phyloP scores from a whole-genome alignment of 2,888 invertebrate species.

The Anaspis maculata region DNA sequence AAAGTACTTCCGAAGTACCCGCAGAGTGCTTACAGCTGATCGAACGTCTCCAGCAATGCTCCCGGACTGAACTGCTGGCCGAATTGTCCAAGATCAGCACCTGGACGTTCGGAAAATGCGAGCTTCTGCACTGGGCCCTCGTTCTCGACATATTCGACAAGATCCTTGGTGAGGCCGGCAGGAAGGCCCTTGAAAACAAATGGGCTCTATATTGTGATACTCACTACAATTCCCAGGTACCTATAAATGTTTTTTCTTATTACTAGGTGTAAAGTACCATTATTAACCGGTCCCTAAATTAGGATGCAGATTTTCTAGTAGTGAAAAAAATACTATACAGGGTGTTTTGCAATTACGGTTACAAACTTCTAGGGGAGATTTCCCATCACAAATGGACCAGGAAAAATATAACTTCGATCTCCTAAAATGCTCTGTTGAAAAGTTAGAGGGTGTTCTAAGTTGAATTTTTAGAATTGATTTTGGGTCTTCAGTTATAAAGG shows the following conservation, averaged over 20 bases:
- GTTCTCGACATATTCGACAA: constrained; percentile 68
- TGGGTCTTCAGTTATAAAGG: too few species aligned
- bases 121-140: constrained; percentile 80
- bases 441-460: too few species aligned
- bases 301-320: too few species aligned
- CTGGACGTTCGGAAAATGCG: constrained; percentile 83
- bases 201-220: constrained; percentile 71
- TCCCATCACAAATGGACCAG: too few species aligned
- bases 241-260: too few species aligned
- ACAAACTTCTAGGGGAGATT: too few species aligned
- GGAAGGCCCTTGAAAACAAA: constrained; percentile 49
- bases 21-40: constrained; percentile 70
- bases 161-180: constrained; percentile 67
- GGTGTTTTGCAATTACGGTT: too few species aligned
- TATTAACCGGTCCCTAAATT: neutral
- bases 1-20: constrained; percentile 75
- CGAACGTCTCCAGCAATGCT: constrained; percentile 60
- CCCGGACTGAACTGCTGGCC: constrained; percentile 54
- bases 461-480: too few species aligned
- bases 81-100: constrained; percentile 66
- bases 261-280: constrained; percentile 14
- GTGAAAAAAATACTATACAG: too few species aligned
- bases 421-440: too few species aligned
- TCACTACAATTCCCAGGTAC: constrained; percentile 52
- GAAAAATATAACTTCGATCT: too few species aligned